Evolutionary conservation across 2,113 vertebrate genomes (phyloP).

Genomic region (Saguinus imperator): DNA sequence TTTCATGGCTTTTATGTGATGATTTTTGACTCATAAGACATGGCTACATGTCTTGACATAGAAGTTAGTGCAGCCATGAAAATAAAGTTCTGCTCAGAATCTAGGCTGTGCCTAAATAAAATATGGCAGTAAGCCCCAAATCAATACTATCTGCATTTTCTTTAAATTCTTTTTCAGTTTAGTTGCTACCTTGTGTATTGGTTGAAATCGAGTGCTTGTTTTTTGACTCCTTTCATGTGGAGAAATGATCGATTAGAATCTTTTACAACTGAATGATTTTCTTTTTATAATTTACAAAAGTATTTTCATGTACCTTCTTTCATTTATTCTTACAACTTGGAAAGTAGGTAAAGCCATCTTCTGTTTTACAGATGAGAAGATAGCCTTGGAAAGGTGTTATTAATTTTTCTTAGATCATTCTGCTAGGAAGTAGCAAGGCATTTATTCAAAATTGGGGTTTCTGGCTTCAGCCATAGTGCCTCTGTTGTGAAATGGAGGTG

Average conservation of each 20-base stretch:
- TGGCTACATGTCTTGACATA: slow-evolving; percentile 62
- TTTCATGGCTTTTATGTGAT: slow-evolving; percentile 64
- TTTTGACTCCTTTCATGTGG: slow-evolving; percentile 45
- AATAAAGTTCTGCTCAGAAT: slow-evolving; percentile 51
- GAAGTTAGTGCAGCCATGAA: slow-evolving; percentile 58
- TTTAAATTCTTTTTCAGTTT: slow-evolving; percentile 39
- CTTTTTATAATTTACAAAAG: background rate
- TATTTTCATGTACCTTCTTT: slow-evolving; percentile 55
- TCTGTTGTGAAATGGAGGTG: background rate
- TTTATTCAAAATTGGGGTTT: slow-evolving; percentile 25
- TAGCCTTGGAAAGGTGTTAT: slow-evolving; percentile 2
- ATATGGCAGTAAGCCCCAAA: slow-evolving; percentile 30
- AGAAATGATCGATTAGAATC: slow-evolving; percentile 46
- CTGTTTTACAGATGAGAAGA: slow-evolving; percentile 51
- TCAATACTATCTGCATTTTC: slow-evolving; percentile 19
- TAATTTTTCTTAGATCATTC: slow-evolving; percentile 49
- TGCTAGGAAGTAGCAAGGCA: slow-evolving; percentile 20
- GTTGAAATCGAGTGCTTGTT: slow-evolving; percentile 13
- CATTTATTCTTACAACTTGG: slow-evolving; percentile 22
- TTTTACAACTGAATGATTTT: slow-evolving; percentile 17
- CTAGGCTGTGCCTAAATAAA: slow-evolving; percentile 37
- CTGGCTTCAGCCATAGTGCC: background rate
- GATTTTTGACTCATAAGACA: slow-evolving; percentile 62
- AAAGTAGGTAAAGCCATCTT: slow-evolving; percentile 27
- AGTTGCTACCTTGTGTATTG: slow-evolving; percentile 44